These are phyloP conservation scores for Chondrosia reniformis DNA, from an alignment of 37 sponge, comb jelly and placozoan species.

Conservation along the genomic window DNA sequence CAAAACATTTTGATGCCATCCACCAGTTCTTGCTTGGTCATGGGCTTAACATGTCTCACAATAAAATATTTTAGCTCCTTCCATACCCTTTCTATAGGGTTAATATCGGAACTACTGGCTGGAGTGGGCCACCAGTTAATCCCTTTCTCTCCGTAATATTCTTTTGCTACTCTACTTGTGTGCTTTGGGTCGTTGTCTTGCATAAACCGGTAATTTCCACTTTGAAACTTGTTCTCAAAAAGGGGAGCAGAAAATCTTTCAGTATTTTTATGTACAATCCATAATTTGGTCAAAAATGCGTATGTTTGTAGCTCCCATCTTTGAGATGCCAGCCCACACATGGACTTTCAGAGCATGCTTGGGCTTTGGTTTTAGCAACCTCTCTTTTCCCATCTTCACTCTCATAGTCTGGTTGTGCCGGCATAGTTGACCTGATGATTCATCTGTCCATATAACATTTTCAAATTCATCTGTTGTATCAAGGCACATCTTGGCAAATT, in stretches of 20 bases:
- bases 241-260: constrained; percentile 4
- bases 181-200: constrained; percentile 9
- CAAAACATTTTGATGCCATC: too few species aligned
- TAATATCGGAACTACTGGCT: too few species aligned
- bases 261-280: constrained; percentile 1
- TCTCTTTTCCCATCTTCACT: not conserved
- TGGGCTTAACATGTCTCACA: too few species aligned
- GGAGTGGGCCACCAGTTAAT: too few species aligned
- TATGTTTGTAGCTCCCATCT: constrained; percentile 9
- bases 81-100: too few species aligned
- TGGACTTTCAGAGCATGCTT: constrained; percentile 1
- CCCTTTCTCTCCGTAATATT: constrained; percentile 4
- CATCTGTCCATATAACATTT: not conserved
- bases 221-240: not conserved
- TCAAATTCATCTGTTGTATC: not conserved
- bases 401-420: not conserved
- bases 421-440: not conserved
- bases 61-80: too few species aligned
- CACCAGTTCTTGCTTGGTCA: too few species aligned
- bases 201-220: not conserved
- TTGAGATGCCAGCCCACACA: constrained; percentile 8
- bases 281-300: constrained; percentile 9
- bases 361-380: not conserved
- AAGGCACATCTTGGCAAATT: not conserved
- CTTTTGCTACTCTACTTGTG: not conserved